Evolutionary conservation across 2,797 vertebrate species (phyloP).

Genomic region (Gallirallus australis): DNA sequence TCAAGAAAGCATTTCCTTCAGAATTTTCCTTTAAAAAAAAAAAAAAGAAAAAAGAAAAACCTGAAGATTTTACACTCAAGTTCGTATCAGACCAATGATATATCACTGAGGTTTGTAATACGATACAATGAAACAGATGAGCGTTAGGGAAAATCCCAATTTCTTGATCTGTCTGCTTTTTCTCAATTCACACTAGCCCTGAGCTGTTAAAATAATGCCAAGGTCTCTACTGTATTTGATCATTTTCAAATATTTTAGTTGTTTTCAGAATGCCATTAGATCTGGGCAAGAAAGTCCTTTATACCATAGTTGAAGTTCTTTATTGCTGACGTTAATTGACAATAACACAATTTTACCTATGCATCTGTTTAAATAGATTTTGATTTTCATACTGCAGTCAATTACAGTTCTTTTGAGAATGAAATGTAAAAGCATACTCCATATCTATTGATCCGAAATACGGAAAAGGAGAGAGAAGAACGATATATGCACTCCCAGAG

Average conservation of each 20-base stretch:
- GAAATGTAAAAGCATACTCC: background rate
- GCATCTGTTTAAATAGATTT: conserved; percentile 1
- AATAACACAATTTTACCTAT: background rate
- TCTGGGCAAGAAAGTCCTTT: background rate
- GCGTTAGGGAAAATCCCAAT: background rate
- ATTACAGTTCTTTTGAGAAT: background rate
- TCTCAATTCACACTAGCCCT: background rate
- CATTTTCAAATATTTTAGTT: background rate
- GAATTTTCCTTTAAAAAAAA: background rate
- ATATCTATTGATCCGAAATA: conserved; percentile 8
- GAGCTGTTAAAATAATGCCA: background rate
- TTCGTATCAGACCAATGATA: background rate
- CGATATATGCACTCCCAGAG: background rate
- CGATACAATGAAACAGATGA: background rate
- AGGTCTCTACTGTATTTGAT: background rate
- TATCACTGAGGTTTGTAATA: background rate
- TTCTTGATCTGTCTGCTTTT: background rate
- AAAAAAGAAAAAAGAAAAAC: background rate
- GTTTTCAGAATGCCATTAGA: background rate
- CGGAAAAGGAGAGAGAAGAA: background rate
- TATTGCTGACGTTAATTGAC: background rate
- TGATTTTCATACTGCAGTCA: background rate
- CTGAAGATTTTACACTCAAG: background rate
- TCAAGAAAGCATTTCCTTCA: background rate
- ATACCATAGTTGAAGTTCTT: background rate